A percentile compares a stretch with the other conserved stretches of the same genome.
Conservation (phyloP, 1,140 invertebrate species). For the Sitophilus oryzae region DNA sequence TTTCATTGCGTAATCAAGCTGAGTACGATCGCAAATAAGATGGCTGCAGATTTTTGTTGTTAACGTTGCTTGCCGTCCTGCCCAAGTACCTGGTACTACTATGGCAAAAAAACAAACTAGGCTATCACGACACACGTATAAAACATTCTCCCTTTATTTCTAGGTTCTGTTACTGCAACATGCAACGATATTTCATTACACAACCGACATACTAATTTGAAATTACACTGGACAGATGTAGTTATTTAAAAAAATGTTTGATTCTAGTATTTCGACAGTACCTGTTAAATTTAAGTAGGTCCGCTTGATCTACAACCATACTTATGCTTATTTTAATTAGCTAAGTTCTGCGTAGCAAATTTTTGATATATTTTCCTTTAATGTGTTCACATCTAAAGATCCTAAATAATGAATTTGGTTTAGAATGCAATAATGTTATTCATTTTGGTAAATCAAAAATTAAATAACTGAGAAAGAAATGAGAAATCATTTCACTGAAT, state of each 20-base stretch:
- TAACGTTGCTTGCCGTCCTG: not conserved
- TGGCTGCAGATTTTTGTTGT: not conserved
- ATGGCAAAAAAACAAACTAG: not conserved
- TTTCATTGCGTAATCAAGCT: not conserved
- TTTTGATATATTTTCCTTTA: too few species aligned
- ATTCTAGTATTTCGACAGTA: not conserved
- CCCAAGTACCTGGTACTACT: not conserved
- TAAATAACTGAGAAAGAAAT: too few species aligned
- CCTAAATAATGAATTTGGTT: too few species aligned
- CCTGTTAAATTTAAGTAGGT: too few species aligned
- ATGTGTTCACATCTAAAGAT: too few species aligned
- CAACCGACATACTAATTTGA: not conserved
- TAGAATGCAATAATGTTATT: too few species aligned
- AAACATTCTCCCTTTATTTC: not conserved
- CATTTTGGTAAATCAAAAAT: too few species aligned
- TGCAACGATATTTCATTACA: not conserved
- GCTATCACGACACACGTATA: not conserved
- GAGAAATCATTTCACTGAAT: too few species aligned
- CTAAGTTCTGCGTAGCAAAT: too few species aligned
- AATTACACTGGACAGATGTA: not conserved
- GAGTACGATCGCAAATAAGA: not conserved
- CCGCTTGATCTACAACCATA: too few species aligned
- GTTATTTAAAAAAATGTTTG: not conserved
- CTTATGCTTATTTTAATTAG: too few species aligned
- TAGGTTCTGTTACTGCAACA: not conserved